Evolutionary conservation across 2,113 vertebrate genomes (phyloP).

Genomic region (Sceloporus undulatus): DNA sequence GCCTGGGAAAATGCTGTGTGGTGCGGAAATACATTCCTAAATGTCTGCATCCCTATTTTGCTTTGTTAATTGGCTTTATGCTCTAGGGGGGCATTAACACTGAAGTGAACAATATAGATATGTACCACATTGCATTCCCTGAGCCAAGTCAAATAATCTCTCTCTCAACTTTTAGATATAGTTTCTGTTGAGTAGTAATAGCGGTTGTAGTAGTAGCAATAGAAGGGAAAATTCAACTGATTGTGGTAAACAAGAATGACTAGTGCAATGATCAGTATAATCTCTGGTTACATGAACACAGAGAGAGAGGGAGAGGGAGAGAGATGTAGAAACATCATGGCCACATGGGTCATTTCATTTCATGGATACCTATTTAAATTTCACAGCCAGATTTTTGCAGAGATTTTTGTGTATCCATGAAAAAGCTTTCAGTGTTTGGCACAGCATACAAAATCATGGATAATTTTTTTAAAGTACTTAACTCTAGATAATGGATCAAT

Average conservation of each 20-base stretch:
- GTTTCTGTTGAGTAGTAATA: slow-evolving; percentile 62
- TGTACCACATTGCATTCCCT: slow-evolving; percentile 54
- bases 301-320: slow-evolving; percentile 15
- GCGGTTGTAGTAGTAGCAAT: background rate
- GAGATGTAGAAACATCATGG: slow-evolving; percentile 6
- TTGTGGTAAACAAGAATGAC: slow-evolving; percentile 54
- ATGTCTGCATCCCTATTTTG: slow-evolving; percentile 59
- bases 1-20: background rate
- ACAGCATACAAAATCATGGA: background rate
- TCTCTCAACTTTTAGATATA: slow-evolving; percentile 54
- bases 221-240: slow-evolving; percentile 51
- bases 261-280: slow-evolving; percentile 34
- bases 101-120: slow-evolving; percentile 63
- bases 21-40: slow-evolving; percentile 47
- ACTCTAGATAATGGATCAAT: background rate
- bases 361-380: slow-evolving; percentile 6
- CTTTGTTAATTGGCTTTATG: slow-evolving; percentile 71
- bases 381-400: too few relatives aligned
- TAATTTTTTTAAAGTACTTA: slow-evolving; percentile 31
- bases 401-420: slow-evolving; percentile 43
- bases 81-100: slow-evolving; percentile 58
- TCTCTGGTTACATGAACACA: slow-evolving; percentile 9
- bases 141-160: slow-evolving; percentile 69
- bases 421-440: slow-evolving; percentile 29
- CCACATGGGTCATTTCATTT: slow-evolving; percentile 36